Evolutionary conservation across 1,140 invertebrate genomes (phyloP), one percentile per base, ranked within the genome.

Genomic region (Brachionus rotundiformis): DNA sequence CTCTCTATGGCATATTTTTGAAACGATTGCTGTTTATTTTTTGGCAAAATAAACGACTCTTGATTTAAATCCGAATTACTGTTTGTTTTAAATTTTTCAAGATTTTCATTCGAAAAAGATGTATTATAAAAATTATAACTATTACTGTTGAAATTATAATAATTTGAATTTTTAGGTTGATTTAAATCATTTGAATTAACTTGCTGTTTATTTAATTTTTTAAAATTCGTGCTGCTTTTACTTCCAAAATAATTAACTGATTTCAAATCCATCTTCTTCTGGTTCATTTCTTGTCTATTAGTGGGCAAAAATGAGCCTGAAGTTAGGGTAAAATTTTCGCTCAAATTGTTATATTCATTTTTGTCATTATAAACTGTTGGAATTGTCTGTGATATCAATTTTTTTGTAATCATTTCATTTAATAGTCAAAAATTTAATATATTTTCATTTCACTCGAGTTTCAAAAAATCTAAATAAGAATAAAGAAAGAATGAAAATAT

Each of bases 71-170:
- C 68, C 25, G 16, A 68, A 68, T 33, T 68, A 39, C 63, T 68
- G 31, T 68, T 73, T 73, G 68, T 44, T 73, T 73, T 73, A 41
- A 73, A 73, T 73, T 73, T 73, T 44, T 44, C 39, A 11, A 44
- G 68, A 73, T 44, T 68, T 68, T 73, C 68, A 44, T 73, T 73
- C n/a, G 68, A 73, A 44, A 73, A 73, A 73, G 68, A 73, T 73
- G 68, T 73, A 73, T 73, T 73, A 31, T 73, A 73, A 44, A 25
- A 73, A 31, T 73, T 73, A 73, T 41, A 44, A 39, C 39, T 73
- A 44, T 44, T 44, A 73, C 68, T 73, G 68, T 44, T 44, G 0
- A 73, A 73, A 44, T 44, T 73, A 68, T 68, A 68, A 36, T 68
- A 33, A 25, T 73, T 73, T 23, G 33, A 23, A 7, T 73, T 73